These are phyloP conservation scores for Drosophila bunnanda DNA, from an alignment of 2,888 invertebrate genomes.

Conservation along the genomic window DNA sequence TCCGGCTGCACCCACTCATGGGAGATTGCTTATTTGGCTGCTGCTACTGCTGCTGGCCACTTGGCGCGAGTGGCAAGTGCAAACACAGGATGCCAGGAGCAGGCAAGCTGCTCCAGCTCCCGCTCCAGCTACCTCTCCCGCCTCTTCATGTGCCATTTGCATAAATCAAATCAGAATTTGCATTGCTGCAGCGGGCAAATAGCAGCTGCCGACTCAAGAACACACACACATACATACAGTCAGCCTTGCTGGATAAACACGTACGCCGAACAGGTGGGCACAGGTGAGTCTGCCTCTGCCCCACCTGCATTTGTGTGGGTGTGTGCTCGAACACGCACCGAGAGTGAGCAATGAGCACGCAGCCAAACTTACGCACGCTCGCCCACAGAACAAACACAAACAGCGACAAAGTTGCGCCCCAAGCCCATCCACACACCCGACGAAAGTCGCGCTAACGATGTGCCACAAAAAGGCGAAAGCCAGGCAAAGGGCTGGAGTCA, in stretches of 20 bases:
- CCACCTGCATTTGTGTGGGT: not conserved
- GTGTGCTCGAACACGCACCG: conserved; percentile 54
- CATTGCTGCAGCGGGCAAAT: conserved; percentile 52
- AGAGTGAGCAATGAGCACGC: conserved; percentile 58
- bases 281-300: conserved; percentile 9
- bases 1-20: conserved; percentile 26
- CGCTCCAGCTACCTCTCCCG: not conserved
- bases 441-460: conserved; percentile 41
- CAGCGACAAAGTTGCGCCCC: conserved; percentile 26
- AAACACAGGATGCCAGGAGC: conserved; percentile 51
- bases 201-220: conserved; percentile 35
- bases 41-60: conserved; percentile 39
- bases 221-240: conserved; percentile 18
- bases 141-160: conserved; percentile 65
- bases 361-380: conserved; percentile 57
- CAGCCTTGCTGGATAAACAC: conserved; percentile 39
- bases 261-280: conserved; percentile 20
- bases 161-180: conserved; percentile 80
- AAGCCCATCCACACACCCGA: conserved; percentile 39
- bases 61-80: conserved; percentile 36
- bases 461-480: conserved; percentile 23
- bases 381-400: conserved; percentile 27
- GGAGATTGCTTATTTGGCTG: conserved; percentile 47
- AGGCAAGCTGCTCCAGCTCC: conserved; percentile 29
- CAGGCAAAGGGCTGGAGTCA: conserved; percentile 15